These are phyloP conservation scores for Hemichromis elongatus DNA, from an alignment of 2,113 vertebrate species.

Conservation along the genomic window DNA sequence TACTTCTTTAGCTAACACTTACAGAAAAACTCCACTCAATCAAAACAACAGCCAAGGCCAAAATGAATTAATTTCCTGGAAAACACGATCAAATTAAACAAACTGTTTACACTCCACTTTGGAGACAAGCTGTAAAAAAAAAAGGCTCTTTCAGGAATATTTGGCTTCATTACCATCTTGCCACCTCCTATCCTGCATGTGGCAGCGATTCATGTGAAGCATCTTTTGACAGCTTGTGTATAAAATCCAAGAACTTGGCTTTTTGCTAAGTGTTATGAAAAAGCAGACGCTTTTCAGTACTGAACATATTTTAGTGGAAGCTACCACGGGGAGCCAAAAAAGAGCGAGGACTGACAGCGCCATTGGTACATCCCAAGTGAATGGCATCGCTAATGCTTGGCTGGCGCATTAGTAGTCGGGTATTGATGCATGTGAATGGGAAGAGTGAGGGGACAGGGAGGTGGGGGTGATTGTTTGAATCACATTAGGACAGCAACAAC, in stretches of 20 bases:
- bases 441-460: not conserved
- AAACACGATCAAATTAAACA: conserved; percentile 2
- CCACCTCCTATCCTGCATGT: not conserved
- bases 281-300: not conserved
- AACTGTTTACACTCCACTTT: not conserved
- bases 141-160: not conserved
- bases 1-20: not conserved
- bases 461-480: not conserved
- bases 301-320: conserved; percentile 13
- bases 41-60: not conserved
- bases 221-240: conserved; percentile 20
- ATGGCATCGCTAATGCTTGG: conserved; percentile 40
- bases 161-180: conserved; percentile 2
- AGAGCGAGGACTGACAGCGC: not conserved
- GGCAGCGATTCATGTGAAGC: conserved; percentile 5
- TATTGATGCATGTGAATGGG: conserved; percentile 28
- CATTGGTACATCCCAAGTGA: not conserved
- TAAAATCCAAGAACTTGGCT: conserved; percentile 14
- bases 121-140: not conserved
- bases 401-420: conserved; percentile 20
- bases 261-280: not conserved
- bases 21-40: not conserved
- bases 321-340: not conserved
- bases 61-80: not conserved
- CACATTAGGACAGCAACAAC: too few species aligned